These are phyloP conservation scores for Neostethus bicornis DNA, from an alignment of 2,797 vertebrate genomes.

Conservation along the genomic window DNA sequence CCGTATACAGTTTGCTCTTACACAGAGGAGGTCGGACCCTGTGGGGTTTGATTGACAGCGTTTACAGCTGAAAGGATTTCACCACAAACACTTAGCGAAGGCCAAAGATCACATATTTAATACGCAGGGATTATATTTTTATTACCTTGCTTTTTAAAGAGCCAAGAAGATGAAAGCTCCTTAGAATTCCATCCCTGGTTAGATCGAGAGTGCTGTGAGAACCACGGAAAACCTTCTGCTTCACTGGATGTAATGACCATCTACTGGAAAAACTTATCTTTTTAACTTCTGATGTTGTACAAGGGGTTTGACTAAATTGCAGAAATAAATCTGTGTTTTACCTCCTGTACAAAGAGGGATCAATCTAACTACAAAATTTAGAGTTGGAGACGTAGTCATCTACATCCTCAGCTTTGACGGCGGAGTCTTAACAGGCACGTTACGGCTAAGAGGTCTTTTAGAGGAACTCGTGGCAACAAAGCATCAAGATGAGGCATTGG, in stretches of 20 bases:
- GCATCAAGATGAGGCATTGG: too few relatives aligned
- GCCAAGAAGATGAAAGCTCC: not conserved
- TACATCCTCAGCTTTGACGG: too few relatives aligned
- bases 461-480: too few relatives aligned
- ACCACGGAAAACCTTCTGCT: too few relatives aligned
- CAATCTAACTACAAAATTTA: not conserved
- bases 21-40: not conserved
- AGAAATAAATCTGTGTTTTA: not conserved
- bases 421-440: too few relatives aligned
- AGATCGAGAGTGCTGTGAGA: too few relatives aligned
- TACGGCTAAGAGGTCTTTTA: too few relatives aligned
- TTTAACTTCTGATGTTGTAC: not conserved
- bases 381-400: not conserved
- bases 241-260: too few relatives aligned
- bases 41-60: conserved; percentile 2
- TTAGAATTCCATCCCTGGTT: not conserved
- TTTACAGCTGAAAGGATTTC: conserved; percentile 6
- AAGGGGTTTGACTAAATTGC: not conserved
- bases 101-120: not conserved
- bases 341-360: not conserved
- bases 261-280: not conserved
- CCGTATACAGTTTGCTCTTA: conserved; percentile 1
- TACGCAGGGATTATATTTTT: not conserved
- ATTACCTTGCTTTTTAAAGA: not conserved
- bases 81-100: not conserved